These are phyloP conservation scores for Pipra filicauda DNA, from an alignment of 2,113 vertebrate species.

Conservation along the genomic window DNA sequence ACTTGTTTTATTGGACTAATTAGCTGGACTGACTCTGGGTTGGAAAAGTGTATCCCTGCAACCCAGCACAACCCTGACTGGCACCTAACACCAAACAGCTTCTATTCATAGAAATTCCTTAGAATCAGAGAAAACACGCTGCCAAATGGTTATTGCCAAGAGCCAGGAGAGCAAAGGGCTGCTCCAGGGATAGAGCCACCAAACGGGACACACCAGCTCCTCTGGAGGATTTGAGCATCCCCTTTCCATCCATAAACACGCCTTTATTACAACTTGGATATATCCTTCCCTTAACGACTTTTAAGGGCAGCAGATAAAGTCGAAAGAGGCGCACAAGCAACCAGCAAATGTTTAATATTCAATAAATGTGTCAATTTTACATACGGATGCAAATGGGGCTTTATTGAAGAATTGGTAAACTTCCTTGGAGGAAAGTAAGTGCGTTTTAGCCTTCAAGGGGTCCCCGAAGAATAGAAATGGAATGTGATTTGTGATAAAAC, in stretches of 20 bases:
- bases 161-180: neutral
- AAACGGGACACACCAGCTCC: neutral
- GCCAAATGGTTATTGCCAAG: neutral
- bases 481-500: constrained; percentile 86
- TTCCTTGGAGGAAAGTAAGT: constrained; percentile 82
- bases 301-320: constrained; percentile 45
- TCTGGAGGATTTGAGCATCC: neutral
- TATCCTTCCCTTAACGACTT: constrained; percentile 52
- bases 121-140: neutral
- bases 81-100: neutral
- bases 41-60: neutral
- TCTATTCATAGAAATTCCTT: neutral
- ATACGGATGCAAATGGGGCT: constrained; percentile 77
- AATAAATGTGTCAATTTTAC: constrained; percentile 83
- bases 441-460: constrained; percentile 80
- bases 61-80: neutral
- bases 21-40: neutral
- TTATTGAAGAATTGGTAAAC: constrained; percentile 83
- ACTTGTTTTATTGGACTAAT: constrained; percentile 67
- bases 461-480: constrained; percentile 79
- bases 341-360: constrained; percentile 78
- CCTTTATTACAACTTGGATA: constrained; percentile 1
- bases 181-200: neutral
- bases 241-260: neutral
- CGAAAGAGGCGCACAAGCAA: neutral